These are phyloP conservation scores for Xestia sexstrigata DNA, from an alignment of 2,888 invertebrate genomes.

Conservation along the genomic window DNA sequence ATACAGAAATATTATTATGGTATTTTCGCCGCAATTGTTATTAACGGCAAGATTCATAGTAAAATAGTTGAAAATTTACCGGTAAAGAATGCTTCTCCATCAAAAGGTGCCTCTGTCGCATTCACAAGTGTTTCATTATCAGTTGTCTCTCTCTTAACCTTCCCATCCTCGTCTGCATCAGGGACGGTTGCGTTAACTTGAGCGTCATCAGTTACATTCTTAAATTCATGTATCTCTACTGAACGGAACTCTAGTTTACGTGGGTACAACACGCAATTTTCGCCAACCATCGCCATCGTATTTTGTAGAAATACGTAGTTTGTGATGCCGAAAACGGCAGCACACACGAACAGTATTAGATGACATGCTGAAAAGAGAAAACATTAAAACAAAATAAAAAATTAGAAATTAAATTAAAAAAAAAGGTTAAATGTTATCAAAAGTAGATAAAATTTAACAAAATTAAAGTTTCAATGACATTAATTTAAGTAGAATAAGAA, in stretches of 20 bases:
- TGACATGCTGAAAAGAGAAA: slow-evolving; percentile 83
- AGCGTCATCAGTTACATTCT: slow-evolving; percentile 67
- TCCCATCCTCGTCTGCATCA: slow-evolving; percentile 48
- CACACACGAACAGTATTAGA: slow-evolving; percentile 78
- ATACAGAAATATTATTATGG: no score
- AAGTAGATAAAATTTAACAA: no score
- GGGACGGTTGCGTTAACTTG: slow-evolving; percentile 65
- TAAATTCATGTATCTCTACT: slow-evolving; percentile 64
- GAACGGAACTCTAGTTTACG: slow-evolving; percentile 78
- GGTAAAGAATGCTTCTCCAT: slow-evolving; percentile 65
- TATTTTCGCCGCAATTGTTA: not conserved
- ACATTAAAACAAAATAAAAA: no score
- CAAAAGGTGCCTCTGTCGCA: slow-evolving; percentile 54
- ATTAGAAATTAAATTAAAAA: no score
- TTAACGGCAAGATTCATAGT: not conserved
- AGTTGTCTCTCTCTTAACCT: slow-evolving; percentile 70
- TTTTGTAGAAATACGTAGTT: slow-evolving; percentile 85
- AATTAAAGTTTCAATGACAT: no score
- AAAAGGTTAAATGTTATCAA: not conserved
- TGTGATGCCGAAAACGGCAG: slow-evolving; percentile 81
- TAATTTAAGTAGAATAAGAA: no score
- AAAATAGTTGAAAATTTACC: slow-evolving; percentile 66
- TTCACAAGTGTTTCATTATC: slow-evolving; percentile 56
- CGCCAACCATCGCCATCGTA: slow-evolving; percentile 79
- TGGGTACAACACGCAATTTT: slow-evolving; percentile 82